Evolutionary conservation across 2,113 vertebrate species (phyloP), one percentile per base, ranked within the genome.

Genomic region (Machaerirhynchus nigripectus): DNA sequence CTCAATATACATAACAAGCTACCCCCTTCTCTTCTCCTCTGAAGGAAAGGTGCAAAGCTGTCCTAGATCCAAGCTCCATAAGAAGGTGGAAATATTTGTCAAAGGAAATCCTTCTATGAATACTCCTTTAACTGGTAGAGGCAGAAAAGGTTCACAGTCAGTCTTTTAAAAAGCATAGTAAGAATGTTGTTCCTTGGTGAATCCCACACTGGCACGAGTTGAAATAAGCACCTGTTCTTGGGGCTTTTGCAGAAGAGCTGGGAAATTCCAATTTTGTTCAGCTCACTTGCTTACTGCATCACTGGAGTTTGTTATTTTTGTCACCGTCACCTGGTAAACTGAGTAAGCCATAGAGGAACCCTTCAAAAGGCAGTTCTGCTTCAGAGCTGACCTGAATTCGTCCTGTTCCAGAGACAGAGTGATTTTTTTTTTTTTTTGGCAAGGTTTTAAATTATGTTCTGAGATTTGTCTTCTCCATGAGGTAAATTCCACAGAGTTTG

Each of bases 141-240:
- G 44, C 75, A 90, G 75, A 50, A 88, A 39, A 74, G 27, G 19
- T 74, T 88, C 79, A 67, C 79, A 88, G 67, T 80, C 75, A 65
- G 37, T 49, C 82, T 81, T 95, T 70, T 56, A 1, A 67, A 27
- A 60, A 47, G 22, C 24, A 70, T 52, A 90, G 47, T 90, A 42
- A 63, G 79, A 83, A 90, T 84, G 68, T 85, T 94, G 78, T 90
- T 91, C 71, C 79, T 77, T n/a, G 73, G 76, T 46, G 92, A 88
- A 88, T 61, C 71, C 71, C 44, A 20, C 28, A 2, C 14, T 67
- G 83, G 52, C 82, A 77, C 0, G 1, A 70, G 71, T 35, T 78
- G 85, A 96, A 93, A 50, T 50, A 49, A 95, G 68, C 87, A 93
- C 92, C 92, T 93, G 84, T 91, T 90, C 92, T 63, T 26, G n/a